Evolutionary conservation across 2,113 vertebrate genomes (phyloP), one percentile per base, ranked within the genome.

Genomic region (Condylura cristata): DNA sequence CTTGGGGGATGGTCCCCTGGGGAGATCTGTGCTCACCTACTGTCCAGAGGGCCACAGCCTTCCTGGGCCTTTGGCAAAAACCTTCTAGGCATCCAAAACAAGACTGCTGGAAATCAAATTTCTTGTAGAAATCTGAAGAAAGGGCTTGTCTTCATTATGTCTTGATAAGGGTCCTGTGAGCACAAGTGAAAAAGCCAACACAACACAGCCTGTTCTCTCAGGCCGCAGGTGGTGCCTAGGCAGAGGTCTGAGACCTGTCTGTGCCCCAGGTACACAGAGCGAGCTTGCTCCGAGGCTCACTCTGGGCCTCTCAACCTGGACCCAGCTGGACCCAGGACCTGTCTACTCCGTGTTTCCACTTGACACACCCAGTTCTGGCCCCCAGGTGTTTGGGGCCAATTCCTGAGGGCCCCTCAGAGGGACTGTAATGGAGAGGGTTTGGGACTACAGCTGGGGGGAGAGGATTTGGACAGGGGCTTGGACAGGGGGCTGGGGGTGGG

Each of bases 301-400:
- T 56, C 14, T 0, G 30, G 53, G 48, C 26, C 41, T 53, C 22
- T 74, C 46, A 1, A 1, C 53, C 2, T 0, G 10, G 39, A 13
- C 60, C 18, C 30, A 9, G 6, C 6, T 4, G 20, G 86, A 56
- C 22, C 16, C 9, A 5, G 61, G 44, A 20, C 39, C 82, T 37
- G 6, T n/a, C 51, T 61, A 13, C 48, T 22, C 71, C 1, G 0
- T 37, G 26, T 51, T 74, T 86, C 75, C 71, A 26, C n/a, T n/a
- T 5, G 4, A 28, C n/a, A 37, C 12, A 1, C 53, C 6, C 44
- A 12, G 53, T 34, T 80, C 28, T 1, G 8, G 63, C 13, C 26
- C 44, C 75, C 61, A 91, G 93, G 95, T 84, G 65, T 88, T 17
- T 56, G 44, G 70, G 71, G 53, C 60, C 3, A 8, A 34, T 56